Base-by-base conservation (phyloP, 2,797 vertebrate genomes). In the Acridotheres tristis region DNA sequence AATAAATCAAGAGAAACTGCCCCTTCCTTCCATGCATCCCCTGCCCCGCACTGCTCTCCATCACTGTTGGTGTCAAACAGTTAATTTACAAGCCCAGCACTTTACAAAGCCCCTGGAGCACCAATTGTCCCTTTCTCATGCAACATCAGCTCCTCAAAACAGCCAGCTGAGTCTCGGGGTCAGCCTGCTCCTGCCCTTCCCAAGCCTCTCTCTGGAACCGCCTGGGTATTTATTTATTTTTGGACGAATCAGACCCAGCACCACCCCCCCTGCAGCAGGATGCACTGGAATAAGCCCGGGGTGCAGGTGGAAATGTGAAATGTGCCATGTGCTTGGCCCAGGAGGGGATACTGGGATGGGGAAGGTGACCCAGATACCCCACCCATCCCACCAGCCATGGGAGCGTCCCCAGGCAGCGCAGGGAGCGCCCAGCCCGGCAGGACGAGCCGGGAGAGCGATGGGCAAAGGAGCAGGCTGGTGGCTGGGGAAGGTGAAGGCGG, bases 81-180 rank as follows among this genome's bases (percentile, higher is more conserved):
- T 97, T 97, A 96, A 96, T 95, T 97, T 98, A 97, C 95, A 94
- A 96, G 59, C 91, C 88, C 86, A 84, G 83, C 87, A 66, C 61
- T 94, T 95, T 87, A 91, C 86, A 88, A 90, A 96, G 88, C 69
- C 91, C 92, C 94, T 45, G 91, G 76, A 90, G 94, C 91, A 93
- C 85, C 93, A 93, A 94, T 85, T 95, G 87, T 94, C 93, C 91
- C 89, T 85, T 92, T 87, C 91, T 92, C 94, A 74, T 55, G 69
- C 73, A 72, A 91, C 76, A 93, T 74, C 96, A 91, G 89, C 83
- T 87, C 80, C 93, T 92, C 89, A n/a, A 38, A 90, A 54, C 62
- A 89, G 89, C 90, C 90, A 96, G 83, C 92, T 93, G 90, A 91
- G 91, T 81, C 94, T 63, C 0, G 3, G 51, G 73, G 74, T 94